phyloP scores from a whole-genome alignment of 2,797 vertebrate genomes.

The Typhlichthys eigenmanni region DNA sequence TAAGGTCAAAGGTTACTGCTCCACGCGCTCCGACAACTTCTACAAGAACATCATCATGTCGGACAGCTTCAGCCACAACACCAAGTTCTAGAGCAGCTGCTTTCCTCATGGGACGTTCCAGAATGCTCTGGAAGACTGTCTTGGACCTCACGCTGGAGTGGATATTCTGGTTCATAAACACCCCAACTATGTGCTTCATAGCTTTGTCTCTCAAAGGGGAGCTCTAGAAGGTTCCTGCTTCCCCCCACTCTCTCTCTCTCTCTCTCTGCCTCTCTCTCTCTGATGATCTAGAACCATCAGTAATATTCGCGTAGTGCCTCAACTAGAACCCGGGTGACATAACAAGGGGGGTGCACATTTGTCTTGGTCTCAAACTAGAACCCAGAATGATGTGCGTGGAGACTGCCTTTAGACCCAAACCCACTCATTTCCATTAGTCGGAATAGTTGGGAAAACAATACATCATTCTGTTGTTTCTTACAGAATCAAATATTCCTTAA shows the following conservation, averaged over 20 bases:
- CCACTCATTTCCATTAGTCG: too few relatives aligned
- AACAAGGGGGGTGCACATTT: background rate
- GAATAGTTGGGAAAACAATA: too few relatives aligned
- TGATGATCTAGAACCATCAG: background rate
- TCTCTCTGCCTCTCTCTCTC: background rate
- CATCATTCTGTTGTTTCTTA: too few relatives aligned
- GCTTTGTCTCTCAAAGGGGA: background rate
- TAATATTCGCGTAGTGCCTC: background rate
- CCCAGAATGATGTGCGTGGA: background rate
- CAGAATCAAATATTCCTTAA: too few relatives aligned
- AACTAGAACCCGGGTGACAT: background rate
- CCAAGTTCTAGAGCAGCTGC: conserved; percentile 82
- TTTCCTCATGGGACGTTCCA: background rate
- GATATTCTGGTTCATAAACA: background rate
- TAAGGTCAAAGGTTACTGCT: conserved; percentile 93
- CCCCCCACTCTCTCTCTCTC: too few relatives aligned
- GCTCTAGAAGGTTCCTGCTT: background rate
- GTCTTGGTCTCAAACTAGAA: background rate
- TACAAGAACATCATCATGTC: conserved; percentile 97
- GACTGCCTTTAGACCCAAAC: too few relatives aligned
- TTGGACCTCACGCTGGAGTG: background rate
- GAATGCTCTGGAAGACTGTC: background rate
- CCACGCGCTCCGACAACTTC: conserved; percentile 90
- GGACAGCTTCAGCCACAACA: conserved; percentile 90
- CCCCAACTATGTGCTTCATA: too few relatives aligned